Percentiles rank a stretch among this genome's conserved stretches.
phyloP scores from a whole-genome alignment of 2,113 vertebrate species.

The Rattus norvegicus region GRCr8 NC_086032.1:82111501-82112000 shows the following conservation, averaged over 20 bases:
- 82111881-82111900: neutral
- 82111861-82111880: neutral
- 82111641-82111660: constrained; percentile 22
- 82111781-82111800: neutral
- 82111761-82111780: neutral
- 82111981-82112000: neutral
- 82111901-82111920: neutral
- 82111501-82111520: neutral
- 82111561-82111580: neutral
- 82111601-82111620: neutral
- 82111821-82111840: too few species aligned
- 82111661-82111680: neutral
- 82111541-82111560: neutral
- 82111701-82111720: neutral
- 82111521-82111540: neutral
- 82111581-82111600: neutral
- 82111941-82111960: neutral
- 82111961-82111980: neutral
- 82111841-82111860: neutral
- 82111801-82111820: neutral
- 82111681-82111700: neutral
- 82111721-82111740: neutral
- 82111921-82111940: neutral
- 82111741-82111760: too few species aligned
- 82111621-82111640: constrained; percentile 15